Base-by-base conservation (phyloP, 1,140 invertebrate genomes). In the Zaprionus capensis region DNA sequence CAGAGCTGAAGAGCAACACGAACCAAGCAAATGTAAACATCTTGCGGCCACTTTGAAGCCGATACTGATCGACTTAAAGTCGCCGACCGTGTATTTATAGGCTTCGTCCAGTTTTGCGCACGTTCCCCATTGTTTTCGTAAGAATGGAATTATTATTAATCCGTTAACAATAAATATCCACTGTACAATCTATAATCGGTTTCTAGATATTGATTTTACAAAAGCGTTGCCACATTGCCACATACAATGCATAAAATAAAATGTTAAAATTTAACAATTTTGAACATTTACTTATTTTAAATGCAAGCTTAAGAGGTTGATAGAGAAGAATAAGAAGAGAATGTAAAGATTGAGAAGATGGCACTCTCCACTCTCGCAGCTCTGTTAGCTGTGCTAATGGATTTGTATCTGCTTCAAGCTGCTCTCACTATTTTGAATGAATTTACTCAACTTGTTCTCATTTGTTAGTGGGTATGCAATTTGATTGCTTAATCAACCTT, bases 1-100 rank as follows among this genome's bases (percentile, higher is more conserved):
- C 28, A 12, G 1, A 28, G 9, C 11, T 17, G 11, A 71, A 15
- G 59, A 71, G 31, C 2, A 14, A 65, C n/a, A 31, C 55, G 34
- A 71, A 12, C 9, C 24, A n/a, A 5, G 22, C 6, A 17, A 58
- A 41, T 7, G 31, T 34, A 15, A 75, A 51, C 58, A 70, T 75
- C 36, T 63, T 58, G 22, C 2, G 4, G 28, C 24, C 31, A 2
- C 36, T 12, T 14, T 41, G 17, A 17, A 11, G 28, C 53, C 17
- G 4, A 28, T 12, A 70, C 72, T 64, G 67, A 63, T 41, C 7
- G 14, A n/a, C 15, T 2, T 34, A 6, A 41, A 41, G 20, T 63
- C 31, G 38, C 28, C 22, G 24, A 15, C 17, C 38, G 22, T 14
- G 20, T 63, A 63, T 75, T 58, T 75, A 64, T 71, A 31, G 28